Conservation (phyloP, 2,797 vertebrate genomes). For the Mormyrops boulengeri region DNA sequence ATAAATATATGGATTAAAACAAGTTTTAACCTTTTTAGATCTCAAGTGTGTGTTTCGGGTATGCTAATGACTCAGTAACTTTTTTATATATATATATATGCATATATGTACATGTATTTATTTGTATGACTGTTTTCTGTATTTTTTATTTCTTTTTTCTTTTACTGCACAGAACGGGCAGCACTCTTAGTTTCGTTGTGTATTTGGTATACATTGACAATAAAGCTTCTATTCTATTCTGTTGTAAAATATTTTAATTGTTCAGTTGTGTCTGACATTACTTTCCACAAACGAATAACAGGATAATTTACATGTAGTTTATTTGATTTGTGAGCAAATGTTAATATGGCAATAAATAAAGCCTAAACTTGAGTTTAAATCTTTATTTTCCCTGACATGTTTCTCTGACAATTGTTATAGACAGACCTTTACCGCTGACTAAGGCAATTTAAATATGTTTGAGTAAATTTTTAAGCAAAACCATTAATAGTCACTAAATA, state of each 20-base stretch:
- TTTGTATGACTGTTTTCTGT: no score
- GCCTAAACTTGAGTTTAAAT: not conserved
- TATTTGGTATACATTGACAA: no score
- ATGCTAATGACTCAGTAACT: not conserved
- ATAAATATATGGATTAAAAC: not conserved
- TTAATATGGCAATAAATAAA: not conserved
- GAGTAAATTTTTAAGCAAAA: not conserved
- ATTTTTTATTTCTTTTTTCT: no score
- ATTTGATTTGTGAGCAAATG: not conserved
- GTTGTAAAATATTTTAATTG: not conserved
- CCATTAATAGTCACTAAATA: not conserved
- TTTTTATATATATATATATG: no score
- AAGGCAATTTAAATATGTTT: not conserved
- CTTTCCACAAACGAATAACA: not conserved
- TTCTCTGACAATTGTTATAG: not conserved
- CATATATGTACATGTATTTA: no score
- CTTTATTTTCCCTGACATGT: not conserved
- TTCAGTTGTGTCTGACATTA: not conserved
- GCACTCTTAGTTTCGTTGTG: no score
- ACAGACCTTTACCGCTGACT: not conserved
- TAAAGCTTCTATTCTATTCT: not conserved
- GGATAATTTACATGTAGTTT: not conserved
- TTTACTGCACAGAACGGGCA: no score
- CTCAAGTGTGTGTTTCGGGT: not conserved
- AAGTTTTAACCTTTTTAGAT: not conserved